Evolutionary conservation across 1,140 invertebrate genomes (phyloP), one percentile per base, ranked within the genome.

Genomic region (Thalassaphorura encarpata): DNA sequence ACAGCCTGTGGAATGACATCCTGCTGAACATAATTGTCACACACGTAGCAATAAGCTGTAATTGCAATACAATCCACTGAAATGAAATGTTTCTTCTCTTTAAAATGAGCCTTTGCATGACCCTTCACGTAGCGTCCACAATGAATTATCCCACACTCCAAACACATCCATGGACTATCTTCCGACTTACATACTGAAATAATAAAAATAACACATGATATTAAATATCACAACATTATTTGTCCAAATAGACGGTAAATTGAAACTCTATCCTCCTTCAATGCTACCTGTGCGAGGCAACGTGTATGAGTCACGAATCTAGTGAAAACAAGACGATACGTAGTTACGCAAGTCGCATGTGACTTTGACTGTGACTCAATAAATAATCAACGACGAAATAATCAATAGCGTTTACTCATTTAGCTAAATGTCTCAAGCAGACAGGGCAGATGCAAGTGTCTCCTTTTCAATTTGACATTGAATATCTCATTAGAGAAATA

Each of bases 91-190:
- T 69, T 64, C 74, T 71, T 36, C 63, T 74, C 71, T 69, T 83
- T 79, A 64, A 78, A 80, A 73, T 89, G 86, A 63, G 76, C 69
- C 64, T 83, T 79, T 47, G 84, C 85, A 76, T 89, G 85, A 21
- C 79, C 83, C 67, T 81, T 83, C 18, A 85, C 76, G 71, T 87
- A 88, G 54, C 85, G 79, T 49, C 85, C 84, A 75, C 86, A 89
- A 63, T 83, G 78, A 36, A 87, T 73, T 15, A 75, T 71, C 4
- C 83, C 83, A 72, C 85, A 88, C 56, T 81, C 74, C 51, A 87
- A 70, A 69, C 85, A 88, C 56, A 88, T 73, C 84, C 84, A 87
- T 46, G 82, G 80, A 71, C 82, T 83, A 58, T 82, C 78, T 54
- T 74, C 71, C 40, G 79, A 78, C 51, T 77, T 75, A 70, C 84